Conservation (phyloP, 2,797 vertebrate species). For the Pseudochromis fuscus region DNA sequence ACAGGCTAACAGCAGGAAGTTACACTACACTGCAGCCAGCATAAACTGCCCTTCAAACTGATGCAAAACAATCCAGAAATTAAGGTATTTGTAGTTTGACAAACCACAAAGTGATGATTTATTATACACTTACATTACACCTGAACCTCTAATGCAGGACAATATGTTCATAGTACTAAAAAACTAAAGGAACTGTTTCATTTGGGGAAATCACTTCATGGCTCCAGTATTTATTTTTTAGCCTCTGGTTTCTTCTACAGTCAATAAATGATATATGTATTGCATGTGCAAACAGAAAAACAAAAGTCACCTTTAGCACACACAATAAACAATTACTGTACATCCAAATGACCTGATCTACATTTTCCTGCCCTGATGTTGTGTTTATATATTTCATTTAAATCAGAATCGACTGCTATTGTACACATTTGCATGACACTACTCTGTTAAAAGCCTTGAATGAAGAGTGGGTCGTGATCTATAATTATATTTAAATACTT, state of each 20-base stretch:
- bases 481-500: not conserved
- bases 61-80: not conserved
- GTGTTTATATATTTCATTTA: not conserved
- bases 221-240: not conserved
- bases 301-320: not conserved
- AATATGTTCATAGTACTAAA: no score
- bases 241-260: no score
- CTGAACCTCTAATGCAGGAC: no score
- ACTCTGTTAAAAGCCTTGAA: not conserved
- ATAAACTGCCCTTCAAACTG: constrained; percentile 2
- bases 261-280: no score
- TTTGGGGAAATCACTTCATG: no score
- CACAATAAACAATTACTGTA: not conserved
- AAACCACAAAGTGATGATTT: no score
- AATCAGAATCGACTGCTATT: not conserved
- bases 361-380: no score
- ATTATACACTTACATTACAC: no score
- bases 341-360: no score
- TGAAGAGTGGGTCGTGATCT: not conserved
- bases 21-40: not conserved
- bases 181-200: no score
- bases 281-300: not conserved
- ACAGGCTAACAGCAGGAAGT: constrained; percentile 32
- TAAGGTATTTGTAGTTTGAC: not conserved
- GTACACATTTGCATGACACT: not conserved